phyloP scores from a whole-genome alignment of 2,113 vertebrate species.

The Larimichthys polyactis region DNA sequence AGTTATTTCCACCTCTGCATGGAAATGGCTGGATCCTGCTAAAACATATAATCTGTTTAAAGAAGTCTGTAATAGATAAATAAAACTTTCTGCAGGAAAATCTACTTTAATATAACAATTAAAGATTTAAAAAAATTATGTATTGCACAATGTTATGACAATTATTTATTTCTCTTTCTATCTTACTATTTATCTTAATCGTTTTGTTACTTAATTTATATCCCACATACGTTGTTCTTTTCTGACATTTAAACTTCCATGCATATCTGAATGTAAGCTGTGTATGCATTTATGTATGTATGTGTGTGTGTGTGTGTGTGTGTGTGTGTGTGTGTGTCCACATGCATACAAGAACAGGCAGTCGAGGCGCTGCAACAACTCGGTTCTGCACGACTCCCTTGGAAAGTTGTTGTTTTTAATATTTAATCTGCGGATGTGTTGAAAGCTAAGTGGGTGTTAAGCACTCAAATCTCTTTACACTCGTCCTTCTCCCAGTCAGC shows the following conservation, averaged over 20 bases:
- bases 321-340: background rate
- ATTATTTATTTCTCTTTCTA: background rate
- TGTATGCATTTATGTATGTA: background rate
- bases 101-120: background rate
- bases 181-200: background rate
- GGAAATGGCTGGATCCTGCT: background rate
- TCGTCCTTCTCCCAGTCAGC: constrained; percentile 28
- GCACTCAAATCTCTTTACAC: constrained; percentile 46
- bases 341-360: background rate
- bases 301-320: too few species aligned
- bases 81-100: background rate
- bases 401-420: constrained; percentile 54
- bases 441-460: constrained; percentile 45
- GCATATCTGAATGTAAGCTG: background rate
- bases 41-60: background rate
- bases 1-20: background rate
- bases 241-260: background rate
- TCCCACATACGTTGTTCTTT: background rate
- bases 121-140: background rate
- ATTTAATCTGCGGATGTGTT: constrained; percentile 48
- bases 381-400: background rate
- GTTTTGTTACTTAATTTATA: background rate
- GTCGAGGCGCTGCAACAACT: constrained; percentile 20
- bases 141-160: background rate
- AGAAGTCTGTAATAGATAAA: background rate